Percentiles rank a stretch among this genome's conserved stretches.
Conservation (phyloP, 2,113 vertebrate species). For the Antechinus flavipes region DNA sequence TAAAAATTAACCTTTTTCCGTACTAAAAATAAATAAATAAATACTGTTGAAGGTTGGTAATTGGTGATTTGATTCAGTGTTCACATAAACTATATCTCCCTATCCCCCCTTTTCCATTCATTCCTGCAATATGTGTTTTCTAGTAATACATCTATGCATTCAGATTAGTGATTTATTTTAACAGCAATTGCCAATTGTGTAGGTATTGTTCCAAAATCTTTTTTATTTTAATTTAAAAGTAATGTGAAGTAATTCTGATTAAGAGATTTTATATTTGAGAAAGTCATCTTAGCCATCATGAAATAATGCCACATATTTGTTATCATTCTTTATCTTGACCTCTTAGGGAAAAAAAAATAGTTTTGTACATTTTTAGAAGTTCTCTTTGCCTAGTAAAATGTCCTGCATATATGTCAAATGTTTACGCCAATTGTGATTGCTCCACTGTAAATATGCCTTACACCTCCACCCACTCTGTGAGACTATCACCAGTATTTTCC, state of each 20-base stretch:
- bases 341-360: neutral
- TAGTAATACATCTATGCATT: no score
- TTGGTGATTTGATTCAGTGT: neutral
- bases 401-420: neutral
- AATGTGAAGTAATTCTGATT: neutral
- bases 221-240: neutral
- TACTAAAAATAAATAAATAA: no score
- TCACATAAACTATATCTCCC: accelerated
- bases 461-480: neutral
- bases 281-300: neutral
- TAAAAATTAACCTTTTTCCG: neutral
- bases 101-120: neutral
- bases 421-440: neutral
- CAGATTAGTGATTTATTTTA: neutral
- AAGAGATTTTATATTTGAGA: neutral
- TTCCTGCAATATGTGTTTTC: neutral
- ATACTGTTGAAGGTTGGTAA: neutral
- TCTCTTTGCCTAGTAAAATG: neutral
- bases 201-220: neutral
- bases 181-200: neutral
- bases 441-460: neutral
- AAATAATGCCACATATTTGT: neutral
- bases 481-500: neutral
- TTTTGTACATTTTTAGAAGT: neutral
- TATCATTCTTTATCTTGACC: neutral